phyloP scores from a whole-genome alignment of 2,113 vertebrate species.

The Cynocephalus volans region DNA sequence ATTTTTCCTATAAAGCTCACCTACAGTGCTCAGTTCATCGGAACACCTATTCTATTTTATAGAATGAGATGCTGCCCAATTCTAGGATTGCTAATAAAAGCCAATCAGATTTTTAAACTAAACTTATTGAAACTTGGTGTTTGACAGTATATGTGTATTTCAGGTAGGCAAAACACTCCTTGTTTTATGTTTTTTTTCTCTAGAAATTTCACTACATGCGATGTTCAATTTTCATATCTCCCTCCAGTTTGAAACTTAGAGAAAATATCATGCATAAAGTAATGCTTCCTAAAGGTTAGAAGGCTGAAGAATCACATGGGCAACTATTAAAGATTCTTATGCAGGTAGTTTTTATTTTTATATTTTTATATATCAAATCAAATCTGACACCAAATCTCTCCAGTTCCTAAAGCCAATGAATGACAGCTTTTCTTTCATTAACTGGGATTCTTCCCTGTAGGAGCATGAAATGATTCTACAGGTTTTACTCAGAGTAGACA shows the following conservation, averaged over 20 bases:
- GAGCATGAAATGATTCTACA: not conserved
- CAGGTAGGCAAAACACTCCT: not conserved
- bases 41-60: not conserved
- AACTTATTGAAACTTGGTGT: not conserved
- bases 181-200: slow-evolving; percentile 3
- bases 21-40: not conserved
- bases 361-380: slow-evolving; percentile 13
- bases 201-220: not conserved
- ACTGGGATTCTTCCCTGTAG: slow-evolving; percentile 9
- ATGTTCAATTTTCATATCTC: not conserved
- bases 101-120: not conserved
- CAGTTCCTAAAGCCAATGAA: slow-evolving; percentile 34
- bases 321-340: slow-evolving; percentile 3
- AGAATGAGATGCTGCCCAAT: not conserved
- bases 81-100: not conserved
- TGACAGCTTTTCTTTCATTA: slow-evolving; percentile 61
- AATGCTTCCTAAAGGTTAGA: not conserved
- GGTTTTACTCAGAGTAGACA: not conserved
- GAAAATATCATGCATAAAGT: not conserved
- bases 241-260: not conserved
- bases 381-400: slow-evolving; percentile 17
- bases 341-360: slow-evolving; percentile 33
- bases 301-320: not conserved
- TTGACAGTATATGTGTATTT: not conserved
- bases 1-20: not conserved